A percentile compares a stretch with the other conserved stretches of the same genome.
phyloP scores from a whole-genome alignment of 2,888 invertebrate genomes.

The Ellobium chinense region DNA sequence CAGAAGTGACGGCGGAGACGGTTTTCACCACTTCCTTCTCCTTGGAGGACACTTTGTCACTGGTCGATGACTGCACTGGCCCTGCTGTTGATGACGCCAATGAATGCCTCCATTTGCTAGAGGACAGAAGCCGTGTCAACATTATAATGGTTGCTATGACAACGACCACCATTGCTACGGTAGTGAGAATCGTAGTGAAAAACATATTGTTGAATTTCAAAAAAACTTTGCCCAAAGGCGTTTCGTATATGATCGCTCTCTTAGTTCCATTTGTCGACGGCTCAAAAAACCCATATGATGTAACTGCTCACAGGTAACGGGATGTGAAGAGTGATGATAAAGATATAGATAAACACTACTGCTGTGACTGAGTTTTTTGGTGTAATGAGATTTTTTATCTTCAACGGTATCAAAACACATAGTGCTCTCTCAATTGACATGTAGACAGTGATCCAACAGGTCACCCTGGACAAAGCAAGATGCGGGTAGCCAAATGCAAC shows the following conservation, averaged over 20 bases:
- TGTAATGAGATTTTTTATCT: not conserved
- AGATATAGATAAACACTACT: not conserved
- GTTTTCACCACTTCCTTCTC: not conserved
- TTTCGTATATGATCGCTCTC: too few relatives aligned
- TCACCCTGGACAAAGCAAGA: not conserved
- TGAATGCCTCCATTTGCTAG: not conserved
- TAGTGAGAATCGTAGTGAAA: too few relatives aligned
- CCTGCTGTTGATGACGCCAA: not conserved
- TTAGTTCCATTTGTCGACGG: too few relatives aligned
- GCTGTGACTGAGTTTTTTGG: not conserved
- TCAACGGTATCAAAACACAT: not conserved
- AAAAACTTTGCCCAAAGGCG: too few relatives aligned
- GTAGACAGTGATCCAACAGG: not conserved
- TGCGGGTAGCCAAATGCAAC: not conserved
- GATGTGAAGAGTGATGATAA: too few relatives aligned
- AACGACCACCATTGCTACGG: not conserved
- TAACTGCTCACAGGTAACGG: too few relatives aligned
- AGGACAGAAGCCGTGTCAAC: not conserved
- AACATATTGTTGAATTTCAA: too few relatives aligned
- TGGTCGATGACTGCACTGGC: not conserved
- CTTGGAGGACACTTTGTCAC: not conserved
- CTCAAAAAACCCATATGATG: too few relatives aligned
- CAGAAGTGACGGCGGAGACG: not conserved
- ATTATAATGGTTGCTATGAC: conserved; percentile 1
- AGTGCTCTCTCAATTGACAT: not conserved